Percentiles rank a stretch among this genome's conserved stretches.
Conservation (phyloP, 2,113 vertebrate genomes). For the Meles meles region DNA sequence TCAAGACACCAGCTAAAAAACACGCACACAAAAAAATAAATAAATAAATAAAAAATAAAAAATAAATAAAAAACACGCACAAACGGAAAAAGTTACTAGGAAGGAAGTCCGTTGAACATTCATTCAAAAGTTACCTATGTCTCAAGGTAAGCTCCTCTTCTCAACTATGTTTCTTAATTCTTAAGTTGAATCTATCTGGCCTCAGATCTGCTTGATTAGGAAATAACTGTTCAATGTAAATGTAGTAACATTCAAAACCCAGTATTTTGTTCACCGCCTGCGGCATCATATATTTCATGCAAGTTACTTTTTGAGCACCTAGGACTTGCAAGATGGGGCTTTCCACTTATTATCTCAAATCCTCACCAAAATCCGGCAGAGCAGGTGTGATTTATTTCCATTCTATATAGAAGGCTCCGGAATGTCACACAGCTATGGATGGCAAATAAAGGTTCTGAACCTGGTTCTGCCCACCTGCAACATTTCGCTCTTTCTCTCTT, state of each 20-base stretch:
- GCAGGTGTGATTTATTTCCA: not conserved
- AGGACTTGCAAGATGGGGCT: not conserved
- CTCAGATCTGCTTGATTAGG: not conserved
- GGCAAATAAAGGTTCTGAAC: not conserved
- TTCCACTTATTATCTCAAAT: not conserved
- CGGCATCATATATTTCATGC: not conserved
- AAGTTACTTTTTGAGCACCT: not conserved
- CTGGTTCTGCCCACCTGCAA: not conserved
- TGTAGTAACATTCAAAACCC: not conserved
- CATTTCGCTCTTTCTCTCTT: not conserved
- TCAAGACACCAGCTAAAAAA: not conserved
- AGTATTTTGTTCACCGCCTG: not conserved
- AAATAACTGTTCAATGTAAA: not conserved
- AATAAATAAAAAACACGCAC: not conserved
- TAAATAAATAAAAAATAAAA: too few species aligned
- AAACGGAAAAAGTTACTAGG: not conserved
- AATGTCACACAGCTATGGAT: not conserved
- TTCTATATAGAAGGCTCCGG: not conserved
- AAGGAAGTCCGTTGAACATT: not conserved
- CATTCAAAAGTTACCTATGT: not conserved
- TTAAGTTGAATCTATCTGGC: not conserved
- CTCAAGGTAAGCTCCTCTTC: not conserved
- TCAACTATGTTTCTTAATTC: not conserved
- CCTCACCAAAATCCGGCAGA: not conserved
- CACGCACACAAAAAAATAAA: too few species aligned